Conservation (phyloP, 1,140 invertebrate species). For the Archegozetes longisetosus region DNA sequence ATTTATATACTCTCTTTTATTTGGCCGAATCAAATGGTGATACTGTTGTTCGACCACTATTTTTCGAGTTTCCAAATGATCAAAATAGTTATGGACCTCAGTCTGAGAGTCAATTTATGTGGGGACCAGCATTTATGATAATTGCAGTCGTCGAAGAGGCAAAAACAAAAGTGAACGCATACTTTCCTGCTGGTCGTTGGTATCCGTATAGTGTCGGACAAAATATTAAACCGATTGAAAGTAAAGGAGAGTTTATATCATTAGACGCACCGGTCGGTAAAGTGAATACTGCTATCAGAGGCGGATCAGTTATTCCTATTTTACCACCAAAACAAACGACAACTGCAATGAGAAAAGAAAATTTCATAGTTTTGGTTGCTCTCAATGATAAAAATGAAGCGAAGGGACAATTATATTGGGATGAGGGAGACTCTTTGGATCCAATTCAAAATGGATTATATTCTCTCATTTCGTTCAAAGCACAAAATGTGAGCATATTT, state of each 20-base stretch:
- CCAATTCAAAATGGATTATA: conserved; percentile 41
- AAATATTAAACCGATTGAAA: conserved; percentile 32
- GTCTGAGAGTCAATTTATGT: conserved; percentile 49
- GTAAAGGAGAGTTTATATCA: conserved; percentile 33
- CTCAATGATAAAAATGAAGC: conserved; percentile 36
- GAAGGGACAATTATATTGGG: conserved; percentile 51
- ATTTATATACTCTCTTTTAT: conserved; percentile 40
- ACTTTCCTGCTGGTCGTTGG: conserved; percentile 54
- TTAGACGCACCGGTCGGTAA: conserved; percentile 40
- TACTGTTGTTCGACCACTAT: conserved; percentile 32
- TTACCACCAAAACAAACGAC: conserved; percentile 48
- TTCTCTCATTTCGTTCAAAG: conserved; percentile 37
- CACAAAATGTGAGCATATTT: conserved; percentile 25
- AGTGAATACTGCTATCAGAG: conserved; percentile 50
- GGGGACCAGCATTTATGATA: conserved; percentile 30
- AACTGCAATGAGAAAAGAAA: conserved; percentile 38
- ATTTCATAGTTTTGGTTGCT: conserved; percentile 42
- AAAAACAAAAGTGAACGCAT: conserved; percentile 34
- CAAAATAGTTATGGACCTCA: conserved; percentile 36
- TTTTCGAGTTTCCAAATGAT: conserved; percentile 41
- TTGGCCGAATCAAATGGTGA: conserved; percentile 25
- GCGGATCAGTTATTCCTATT: conserved; percentile 50
- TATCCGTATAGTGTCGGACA: conserved; percentile 40
- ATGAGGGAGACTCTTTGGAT: conserved; percentile 56
- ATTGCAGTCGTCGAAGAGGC: conserved; percentile 25